Evolutionary conservation across 2,888 invertebrate species (phyloP).

Genomic region (Tyria jacobaeae): DNA sequence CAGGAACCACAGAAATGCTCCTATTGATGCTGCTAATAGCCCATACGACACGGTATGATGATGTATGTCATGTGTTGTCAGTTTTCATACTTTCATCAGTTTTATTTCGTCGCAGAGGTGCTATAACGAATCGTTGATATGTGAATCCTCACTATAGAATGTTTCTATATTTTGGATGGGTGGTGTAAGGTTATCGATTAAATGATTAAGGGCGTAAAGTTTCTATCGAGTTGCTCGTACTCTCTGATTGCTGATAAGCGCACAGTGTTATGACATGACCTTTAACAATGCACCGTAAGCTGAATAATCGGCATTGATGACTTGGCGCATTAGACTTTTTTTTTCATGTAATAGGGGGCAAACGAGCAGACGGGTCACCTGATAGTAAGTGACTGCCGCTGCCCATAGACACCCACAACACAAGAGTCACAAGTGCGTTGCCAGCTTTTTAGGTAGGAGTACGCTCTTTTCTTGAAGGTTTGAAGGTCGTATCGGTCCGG

Average conservation of each 20-base stretch:
- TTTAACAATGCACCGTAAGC: neutral
- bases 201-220: neutral
- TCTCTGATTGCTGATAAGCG: neutral
- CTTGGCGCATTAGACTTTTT: neutral
- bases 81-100: neutral
- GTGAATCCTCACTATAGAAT: neutral
- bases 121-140: neutral
- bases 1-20: conserved; percentile 3
- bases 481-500: no score
- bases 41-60: neutral
- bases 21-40: neutral
- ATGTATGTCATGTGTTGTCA: conserved; percentile 2
- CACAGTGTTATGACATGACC: conserved; percentile 1
- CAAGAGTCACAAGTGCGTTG: no score
- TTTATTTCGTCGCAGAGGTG: neutral
- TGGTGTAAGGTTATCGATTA: neutral
- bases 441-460: no score
- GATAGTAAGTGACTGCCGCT: neutral
- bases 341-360: no score
- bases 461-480: no score
- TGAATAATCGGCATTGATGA: conserved; percentile 6
- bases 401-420: no score
- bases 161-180: neutral
- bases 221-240: neutral
- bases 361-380: neutral